Base-by-base conservation (phyloP, 2,888 invertebrate genomes). In the Trissoscelio sp. region DNA sequence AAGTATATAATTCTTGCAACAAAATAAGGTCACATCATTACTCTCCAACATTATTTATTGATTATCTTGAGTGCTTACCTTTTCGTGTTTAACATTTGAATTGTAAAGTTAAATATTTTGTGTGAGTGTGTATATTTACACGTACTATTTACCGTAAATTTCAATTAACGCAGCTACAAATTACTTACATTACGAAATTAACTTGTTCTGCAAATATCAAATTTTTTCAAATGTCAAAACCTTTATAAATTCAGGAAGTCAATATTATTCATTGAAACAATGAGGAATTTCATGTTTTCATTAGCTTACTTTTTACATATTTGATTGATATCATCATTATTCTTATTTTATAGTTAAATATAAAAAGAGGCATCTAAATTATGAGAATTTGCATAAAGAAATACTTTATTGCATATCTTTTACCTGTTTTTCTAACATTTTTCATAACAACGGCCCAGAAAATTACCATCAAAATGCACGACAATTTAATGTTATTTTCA, bases 391-490 rank as follows among this genome's bases (percentile, higher is more conserved):
- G 28, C 20, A 37, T 37, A 11, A 39, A 14, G 39, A 9, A 37
- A 20, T 14, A 37, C 37, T 57, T 57, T 24, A 24, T 24, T 9
- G 9, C 31, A 16, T 20, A 14, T 37, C n/a, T 22, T 14, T 57
- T 20, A 20, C 14, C 37, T 18, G 7, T 37, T 57, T 57, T 37
- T 28, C 37, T 28, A 11, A 12, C 18, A 37, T 46, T 9, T 46
- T 44, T 62, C 20, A 18, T 64, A 31, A 62, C 20, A 28, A 31
- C n/a, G 31, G 16, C 2, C 28, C 11, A 31, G 20, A 20, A 58
- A 46, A 64, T 48, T 64, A 34, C 31, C 62, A 64, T 64, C 12
- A 64, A 64, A 64, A 64, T 64, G 62, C 28, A 34, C 18, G 48
- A 46, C 16, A 64, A 34, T 46, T 60, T 34, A 31, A 46, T 9